These are phyloP conservation scores for Sycophila texana DNA, from an alignment of 2,888 invertebrate genomes.

Conservation along the genomic window DNA sequence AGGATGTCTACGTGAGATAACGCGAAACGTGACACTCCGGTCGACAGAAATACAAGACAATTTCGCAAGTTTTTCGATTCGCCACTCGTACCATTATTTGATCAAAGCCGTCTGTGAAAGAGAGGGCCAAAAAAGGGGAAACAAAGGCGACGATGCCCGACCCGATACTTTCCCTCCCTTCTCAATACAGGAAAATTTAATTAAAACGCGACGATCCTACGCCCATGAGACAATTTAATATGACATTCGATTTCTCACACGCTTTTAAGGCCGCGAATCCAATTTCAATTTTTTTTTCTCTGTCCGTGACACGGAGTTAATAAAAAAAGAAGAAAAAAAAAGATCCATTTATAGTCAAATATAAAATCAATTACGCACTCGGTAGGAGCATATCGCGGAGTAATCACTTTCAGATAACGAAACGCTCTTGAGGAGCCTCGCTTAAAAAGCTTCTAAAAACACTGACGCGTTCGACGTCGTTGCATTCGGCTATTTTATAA, in stretches of 20 bases:
- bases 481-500: too few species aligned
- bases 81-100: conserved; percentile 15
- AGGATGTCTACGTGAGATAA: conserved; percentile 31
- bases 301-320: too few species aligned
- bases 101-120: not conserved
- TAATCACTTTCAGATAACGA: too few species aligned
- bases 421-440: too few species aligned
- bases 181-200: conserved; percentile 5
- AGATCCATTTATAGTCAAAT: too few species aligned
- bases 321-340: too few species aligned
- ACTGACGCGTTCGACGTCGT: too few species aligned
- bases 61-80: conserved; percentile 34
- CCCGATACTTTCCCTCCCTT: not conserved
- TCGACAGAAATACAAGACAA: conserved; percentile 12
- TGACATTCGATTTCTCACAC: not conserved
- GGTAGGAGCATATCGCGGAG: too few species aligned
- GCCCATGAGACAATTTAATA: not conserved
- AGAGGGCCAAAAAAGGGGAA: conserved; percentile 1
- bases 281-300: too few species aligned
- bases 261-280: too few species aligned
- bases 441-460: too few species aligned
- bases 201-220: conserved; percentile 18
- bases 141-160: conserved; percentile 3
- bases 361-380: too few species aligned
- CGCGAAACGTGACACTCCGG: conserved; percentile 21